These are phyloP conservation scores for Agapetus fuscipes DNA, from an alignment of 2,888 invertebrate genomes.

Conservation along the genomic window DNA sequence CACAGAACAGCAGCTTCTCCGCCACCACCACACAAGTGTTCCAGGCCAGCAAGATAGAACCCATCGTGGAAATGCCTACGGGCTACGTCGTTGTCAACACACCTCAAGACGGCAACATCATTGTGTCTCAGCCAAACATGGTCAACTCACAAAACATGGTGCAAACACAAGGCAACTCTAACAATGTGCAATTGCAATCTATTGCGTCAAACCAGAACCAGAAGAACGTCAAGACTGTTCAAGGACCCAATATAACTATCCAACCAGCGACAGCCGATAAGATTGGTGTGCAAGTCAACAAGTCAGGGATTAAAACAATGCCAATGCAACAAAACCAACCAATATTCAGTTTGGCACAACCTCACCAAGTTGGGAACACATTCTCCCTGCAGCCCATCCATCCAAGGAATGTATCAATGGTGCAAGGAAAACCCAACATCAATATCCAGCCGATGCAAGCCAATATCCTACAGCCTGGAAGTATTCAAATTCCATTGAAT, in stretches of 20 bases:
- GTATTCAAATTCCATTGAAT: slow-evolving; percentile 27
- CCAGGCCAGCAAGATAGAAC: slow-evolving; percentile 78
- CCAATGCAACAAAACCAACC: slow-evolving; percentile 20
- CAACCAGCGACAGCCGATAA: slow-evolving; percentile 41
- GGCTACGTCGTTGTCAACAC: slow-evolving; percentile 63
- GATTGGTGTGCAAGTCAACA: slow-evolving; percentile 22
- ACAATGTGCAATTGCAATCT: slow-evolving; percentile 28
- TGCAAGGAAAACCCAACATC: slow-evolving; percentile 33
- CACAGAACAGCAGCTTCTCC: slow-evolving; percentile 74
- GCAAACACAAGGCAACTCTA: slow-evolving; percentile 30
- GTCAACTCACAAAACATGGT: slow-evolving; percentile 37
- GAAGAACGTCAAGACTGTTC: slow-evolving; percentile 34
- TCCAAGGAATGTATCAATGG: slow-evolving; percentile 14
- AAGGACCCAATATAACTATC: slow-evolving; percentile 38
- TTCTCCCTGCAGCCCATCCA: slow-evolving; percentile 15
- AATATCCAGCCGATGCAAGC: slow-evolving; percentile 38
- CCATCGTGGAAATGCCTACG: slow-evolving; percentile 65
- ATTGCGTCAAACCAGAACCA: slow-evolving; percentile 29
- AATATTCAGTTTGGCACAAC: slow-evolving; percentile 17
- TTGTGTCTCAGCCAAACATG: slow-evolving; percentile 23
- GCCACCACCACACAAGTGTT: slow-evolving; percentile 78
- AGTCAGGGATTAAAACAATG: slow-evolving; percentile 40
- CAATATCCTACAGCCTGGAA: slow-evolving; percentile 39
- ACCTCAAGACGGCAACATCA: slow-evolving; percentile 41
- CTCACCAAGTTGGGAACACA: slow-evolving; percentile 16